Conservation (phyloP, 2,797 vertebrate species). For the Eospalax fontanierii region DNA sequence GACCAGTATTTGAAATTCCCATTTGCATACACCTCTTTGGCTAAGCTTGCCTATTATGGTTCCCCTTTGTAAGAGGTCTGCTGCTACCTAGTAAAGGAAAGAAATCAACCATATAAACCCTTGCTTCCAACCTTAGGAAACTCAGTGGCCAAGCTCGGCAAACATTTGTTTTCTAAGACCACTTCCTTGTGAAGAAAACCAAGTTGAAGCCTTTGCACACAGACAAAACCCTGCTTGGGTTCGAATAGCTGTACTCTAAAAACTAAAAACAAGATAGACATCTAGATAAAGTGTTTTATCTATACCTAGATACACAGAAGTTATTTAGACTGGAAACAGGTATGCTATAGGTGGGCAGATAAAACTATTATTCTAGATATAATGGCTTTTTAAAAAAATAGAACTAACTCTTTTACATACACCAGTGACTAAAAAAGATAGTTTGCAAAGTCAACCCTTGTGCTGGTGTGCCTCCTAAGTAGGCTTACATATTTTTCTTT, state of each 20-base stretch:
- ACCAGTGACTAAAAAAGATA: not conserved
- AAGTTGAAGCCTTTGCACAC: not conserved
- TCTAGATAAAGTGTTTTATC: not conserved
- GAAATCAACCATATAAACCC: not conserved
- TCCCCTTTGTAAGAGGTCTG: not conserved
- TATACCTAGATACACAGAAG: not conserved
- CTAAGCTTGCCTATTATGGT: constrained; percentile 42
- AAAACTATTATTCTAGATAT: not conserved
- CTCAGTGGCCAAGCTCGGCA: constrained; percentile 50
- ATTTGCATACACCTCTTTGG: constrained; percentile 2
- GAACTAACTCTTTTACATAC: not conserved
- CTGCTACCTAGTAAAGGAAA: not conserved
- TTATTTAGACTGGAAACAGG: not conserved
- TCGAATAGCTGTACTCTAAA: not conserved
- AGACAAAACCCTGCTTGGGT: not conserved
- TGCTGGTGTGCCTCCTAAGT: constrained; percentile 40
- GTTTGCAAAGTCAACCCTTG: not conserved
- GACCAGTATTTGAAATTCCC: constrained; percentile 73
- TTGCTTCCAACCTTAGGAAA: not conserved
- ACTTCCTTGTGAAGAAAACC: constrained; percentile 17
- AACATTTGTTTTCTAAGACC: constrained; percentile 22
- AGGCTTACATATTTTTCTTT: constrained; percentile 49
- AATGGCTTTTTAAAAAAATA: constrained; percentile 1
- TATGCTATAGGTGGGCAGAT: not conserved
- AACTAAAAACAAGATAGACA: not conserved